Evolutionary conservation across 2,113 vertebrate species (phyloP).

Genomic region (Calcarius ornatus): DNA sequence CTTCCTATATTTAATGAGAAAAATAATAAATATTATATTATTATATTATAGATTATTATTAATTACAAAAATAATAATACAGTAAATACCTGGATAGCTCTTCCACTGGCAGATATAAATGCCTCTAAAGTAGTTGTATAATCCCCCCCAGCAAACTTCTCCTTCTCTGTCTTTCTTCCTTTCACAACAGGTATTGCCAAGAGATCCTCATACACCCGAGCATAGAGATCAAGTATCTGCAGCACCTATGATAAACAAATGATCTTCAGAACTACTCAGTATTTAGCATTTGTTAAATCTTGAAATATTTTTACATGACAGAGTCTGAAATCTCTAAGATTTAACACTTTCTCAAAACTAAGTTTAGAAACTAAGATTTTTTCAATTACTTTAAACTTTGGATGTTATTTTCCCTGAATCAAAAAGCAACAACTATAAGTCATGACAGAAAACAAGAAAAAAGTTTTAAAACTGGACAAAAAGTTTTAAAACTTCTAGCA

Average conservation of each 20-base stretch:
- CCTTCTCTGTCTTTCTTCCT: constrained; percentile 95
- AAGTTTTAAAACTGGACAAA: background rate
- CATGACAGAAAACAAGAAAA: background rate
- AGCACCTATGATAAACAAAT: constrained; percentile 78
- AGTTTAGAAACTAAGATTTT: background rate
- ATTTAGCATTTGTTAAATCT: background rate
- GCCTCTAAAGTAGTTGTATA: constrained; percentile 96
- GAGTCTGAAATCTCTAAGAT: background rate
- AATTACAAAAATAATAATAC: too few relatives aligned
- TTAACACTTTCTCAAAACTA: background rate
- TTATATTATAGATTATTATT: too few relatives aligned
- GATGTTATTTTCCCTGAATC: background rate
- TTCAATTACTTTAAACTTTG: background rate
- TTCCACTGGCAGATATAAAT: constrained; percentile 92
- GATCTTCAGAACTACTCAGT: background rate
- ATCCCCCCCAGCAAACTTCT: constrained; percentile 96
- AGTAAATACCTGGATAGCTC: constrained; percentile 90
- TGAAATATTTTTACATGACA: background rate
- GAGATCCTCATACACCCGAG: constrained; percentile 91
- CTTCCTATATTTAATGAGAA: background rate
- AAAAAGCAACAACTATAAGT: background rate
- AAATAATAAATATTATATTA: background rate
- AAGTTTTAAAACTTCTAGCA: background rate
- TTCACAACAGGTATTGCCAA: constrained; percentile 96
- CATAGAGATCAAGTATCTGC: constrained; percentile 93